These are phyloP conservation scores for Drosophila birchii DNA, from an alignment of 2,888 invertebrate genomes.

Conservation along the genomic window DNA sequence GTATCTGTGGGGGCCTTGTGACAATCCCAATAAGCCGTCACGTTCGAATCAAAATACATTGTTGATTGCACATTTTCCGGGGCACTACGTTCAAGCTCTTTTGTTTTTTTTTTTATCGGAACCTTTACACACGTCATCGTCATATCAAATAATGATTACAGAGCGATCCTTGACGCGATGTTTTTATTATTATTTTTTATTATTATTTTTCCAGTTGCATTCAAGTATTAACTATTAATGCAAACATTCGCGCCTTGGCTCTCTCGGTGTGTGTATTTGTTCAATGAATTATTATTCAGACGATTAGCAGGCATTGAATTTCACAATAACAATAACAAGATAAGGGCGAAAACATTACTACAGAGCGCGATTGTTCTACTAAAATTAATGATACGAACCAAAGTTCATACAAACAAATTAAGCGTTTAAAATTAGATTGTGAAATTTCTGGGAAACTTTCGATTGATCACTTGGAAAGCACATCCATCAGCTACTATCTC, in stretches of 20 bases:
- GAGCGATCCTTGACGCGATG: conserved; percentile 39
- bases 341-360: conserved; percentile 27
- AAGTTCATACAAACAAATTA: conserved; percentile 36
- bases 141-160: conserved; percentile 28
- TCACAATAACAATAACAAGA: conserved; percentile 53
- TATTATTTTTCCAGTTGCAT: conserved; percentile 36
- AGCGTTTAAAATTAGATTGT: conserved; percentile 14
- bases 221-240: conserved; percentile 11
- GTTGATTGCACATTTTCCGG: conserved; percentile 39
- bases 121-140: conserved; percentile 35
- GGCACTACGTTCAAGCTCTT: not conserved
- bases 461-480: conserved; percentile 16
- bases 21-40: conserved; percentile 46
- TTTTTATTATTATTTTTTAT: conserved; percentile 22
- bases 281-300: conserved; percentile 50
- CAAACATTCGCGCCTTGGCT: conserved; percentile 2
- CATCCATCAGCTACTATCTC: not conserved
- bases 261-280: conserved; percentile 25
- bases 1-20: conserved; percentile 32
- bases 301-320: conserved; percentile 47
- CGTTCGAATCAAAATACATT: conserved; percentile 45
- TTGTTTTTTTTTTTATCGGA: conserved; percentile 29
- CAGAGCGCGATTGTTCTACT: conserved; percentile 35
- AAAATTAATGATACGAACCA: conserved; percentile 36
- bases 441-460: conserved; percentile 12